Conservation (phyloP, 2,888 invertebrate species). For the Matsumyia berberina region DNA sequence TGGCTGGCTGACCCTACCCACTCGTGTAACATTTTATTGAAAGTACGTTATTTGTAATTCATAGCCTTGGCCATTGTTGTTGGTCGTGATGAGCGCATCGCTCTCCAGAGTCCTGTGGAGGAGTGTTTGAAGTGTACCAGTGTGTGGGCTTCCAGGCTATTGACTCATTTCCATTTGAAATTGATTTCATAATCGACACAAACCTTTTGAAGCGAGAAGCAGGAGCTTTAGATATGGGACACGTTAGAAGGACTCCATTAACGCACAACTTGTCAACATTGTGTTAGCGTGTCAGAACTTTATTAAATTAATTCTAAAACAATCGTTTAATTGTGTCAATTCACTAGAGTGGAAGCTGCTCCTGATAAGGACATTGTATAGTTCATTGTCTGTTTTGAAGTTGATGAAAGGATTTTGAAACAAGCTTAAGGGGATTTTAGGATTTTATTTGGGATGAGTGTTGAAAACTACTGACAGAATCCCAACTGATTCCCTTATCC, state of each 20-base stretch:
- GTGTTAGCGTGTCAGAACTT: slow-evolving; percentile 37
- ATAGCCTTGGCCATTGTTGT: slow-evolving; percentile 19
- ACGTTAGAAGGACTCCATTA: slow-evolving; percentile 12
- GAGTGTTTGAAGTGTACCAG: neutral
- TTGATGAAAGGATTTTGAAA: neutral
- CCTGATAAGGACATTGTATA: slow-evolving; percentile 54
- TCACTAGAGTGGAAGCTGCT: slow-evolving; percentile 11
- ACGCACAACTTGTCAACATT: slow-evolving; percentile 27
- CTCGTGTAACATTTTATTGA: slow-evolving; percentile 26
- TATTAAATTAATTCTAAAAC: slow-evolving; percentile 43
- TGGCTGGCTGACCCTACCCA: neutral
- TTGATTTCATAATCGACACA: slow-evolving; percentile 48
- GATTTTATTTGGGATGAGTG: neutral
- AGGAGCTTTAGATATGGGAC: neutral
- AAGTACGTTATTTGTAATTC: slow-evolving; percentile 31
- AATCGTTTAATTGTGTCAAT: slow-evolving; percentile 49
- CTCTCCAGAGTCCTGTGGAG: neutral
- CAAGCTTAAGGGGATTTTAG: neutral
- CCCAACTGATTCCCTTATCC: too few species aligned
- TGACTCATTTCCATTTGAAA: slow-evolving; percentile 40
- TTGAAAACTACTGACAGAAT: neutral
- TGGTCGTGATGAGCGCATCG: neutral
- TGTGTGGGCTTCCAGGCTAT: slow-evolving; percentile 5
- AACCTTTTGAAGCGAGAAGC: slow-evolving; percentile 23
- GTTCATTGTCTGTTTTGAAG: neutral